These are phyloP conservation scores for Synanthedon tipuliformis DNA, from an alignment of 2,888 invertebrate species.

Conservation along the genomic window DNA sequence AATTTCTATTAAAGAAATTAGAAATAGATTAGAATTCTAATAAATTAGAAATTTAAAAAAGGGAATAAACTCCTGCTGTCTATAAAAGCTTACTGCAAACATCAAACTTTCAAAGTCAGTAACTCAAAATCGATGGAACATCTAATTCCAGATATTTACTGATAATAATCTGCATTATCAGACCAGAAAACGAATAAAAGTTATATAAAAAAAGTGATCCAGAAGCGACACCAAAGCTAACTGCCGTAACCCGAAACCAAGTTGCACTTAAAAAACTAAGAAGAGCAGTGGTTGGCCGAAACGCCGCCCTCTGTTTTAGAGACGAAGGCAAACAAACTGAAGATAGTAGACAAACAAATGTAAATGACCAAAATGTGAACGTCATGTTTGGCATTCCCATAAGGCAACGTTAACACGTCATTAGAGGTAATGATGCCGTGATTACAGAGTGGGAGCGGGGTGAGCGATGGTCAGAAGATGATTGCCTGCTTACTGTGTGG, in stretches of 20 bases:
- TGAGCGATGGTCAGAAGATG: conserved; percentile 45
- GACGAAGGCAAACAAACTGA: conserved; percentile 60
- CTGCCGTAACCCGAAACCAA: conserved; percentile 45
- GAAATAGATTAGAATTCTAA: no score
- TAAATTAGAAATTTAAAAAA: no score
- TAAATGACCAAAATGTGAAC: conserved; percentile 70
- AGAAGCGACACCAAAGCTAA: conserved; percentile 26
- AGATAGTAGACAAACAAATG: conserved; percentile 68
- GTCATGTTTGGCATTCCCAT: conserved; percentile 71
- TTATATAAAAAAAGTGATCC: conserved; percentile 24
- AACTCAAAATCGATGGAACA: no score
- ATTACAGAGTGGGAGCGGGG: conserved; percentile 58
- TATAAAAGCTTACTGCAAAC: no score
- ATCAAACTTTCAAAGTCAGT: no score
- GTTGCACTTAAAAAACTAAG: conserved; percentile 49
- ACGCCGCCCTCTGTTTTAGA: conserved; percentile 69
- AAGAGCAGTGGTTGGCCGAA: conserved; percentile 52
- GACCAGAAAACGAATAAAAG: conserved; percentile 1
- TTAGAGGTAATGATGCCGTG: conserved; percentile 69
- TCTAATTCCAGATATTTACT: neutral
- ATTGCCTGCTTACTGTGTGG: conserved; percentile 63
- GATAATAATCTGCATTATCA: neutral
- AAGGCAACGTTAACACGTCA: conserved; percentile 70
- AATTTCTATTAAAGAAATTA: conserved; percentile 6
- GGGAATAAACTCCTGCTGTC: no score